These are phyloP conservation scores for Cepaea hortensis DNA, from an alignment of 2,888 invertebrate genomes.

Conservation along the genomic window DNA sequence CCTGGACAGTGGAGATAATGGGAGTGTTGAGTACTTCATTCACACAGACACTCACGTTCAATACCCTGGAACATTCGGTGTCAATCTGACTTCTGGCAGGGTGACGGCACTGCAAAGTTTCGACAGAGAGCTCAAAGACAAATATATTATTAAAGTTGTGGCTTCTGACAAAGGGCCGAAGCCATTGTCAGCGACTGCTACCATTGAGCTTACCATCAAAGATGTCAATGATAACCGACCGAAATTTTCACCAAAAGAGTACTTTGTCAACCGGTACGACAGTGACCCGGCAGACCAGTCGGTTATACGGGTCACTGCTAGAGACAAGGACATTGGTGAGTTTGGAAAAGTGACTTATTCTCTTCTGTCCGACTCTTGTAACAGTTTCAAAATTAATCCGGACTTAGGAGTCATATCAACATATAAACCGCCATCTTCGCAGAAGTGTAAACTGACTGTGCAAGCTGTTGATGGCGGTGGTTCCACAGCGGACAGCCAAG, in stretches of 20 bases:
- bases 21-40: conserved; percentile 80
- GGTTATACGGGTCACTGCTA: conserved; percentile 87
- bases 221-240: conserved; percentile 96
- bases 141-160: conserved; percentile 89
- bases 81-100: conserved; percentile 89
- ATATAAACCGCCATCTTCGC: conserved; percentile 85
- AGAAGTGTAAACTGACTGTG: conserved; percentile 85
- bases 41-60: conserved; percentile 88
- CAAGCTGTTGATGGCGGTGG: conserved; percentile 81
- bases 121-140: conserved; percentile 83
- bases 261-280: conserved; percentile 86
- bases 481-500: conserved; percentile 55
- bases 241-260: conserved; percentile 91
- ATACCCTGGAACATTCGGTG: conserved; percentile 91
- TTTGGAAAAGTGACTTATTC: conserved; percentile 83
- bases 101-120: conserved; percentile 86
- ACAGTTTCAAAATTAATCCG: conserved; percentile 85
- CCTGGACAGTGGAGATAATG: conserved; percentile 91
- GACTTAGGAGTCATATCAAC: conserved; percentile 87
- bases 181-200: conserved; percentile 92
- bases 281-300: conserved; percentile 80
- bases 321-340: conserved; percentile 91
- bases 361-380: conserved; percentile 79
- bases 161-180: conserved; percentile 93
- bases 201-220: conserved; percentile 86